Evolutionary conservation across 2,888 invertebrate species (phyloP), one percentile per base, ranked within the genome.

Genomic region (Ectropis crepuscularia): DNA sequence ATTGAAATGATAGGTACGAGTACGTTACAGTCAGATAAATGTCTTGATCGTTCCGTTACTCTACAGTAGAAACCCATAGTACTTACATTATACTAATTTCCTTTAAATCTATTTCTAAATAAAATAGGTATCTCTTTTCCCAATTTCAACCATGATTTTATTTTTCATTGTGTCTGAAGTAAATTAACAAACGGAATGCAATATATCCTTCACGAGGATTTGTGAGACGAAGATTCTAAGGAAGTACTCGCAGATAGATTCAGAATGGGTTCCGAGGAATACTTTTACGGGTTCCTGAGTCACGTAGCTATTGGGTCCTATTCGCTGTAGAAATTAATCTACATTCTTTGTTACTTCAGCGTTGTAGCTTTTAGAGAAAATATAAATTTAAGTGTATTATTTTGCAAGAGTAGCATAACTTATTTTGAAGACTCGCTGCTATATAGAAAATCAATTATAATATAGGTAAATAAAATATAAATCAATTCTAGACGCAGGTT

Each of bases 131-230:
- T 50, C 10, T 50, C 12, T 50, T 7, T 6, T 41, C 5, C 42
- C 53, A 53, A 53, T 51, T 51, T 41, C 43, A 37, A 37, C 12
- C 38, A 46, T 54, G 37, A 46, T 46, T 46, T 38, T 42, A 53
- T 53, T 54, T 54, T 45, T 12, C 46, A 47, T 41, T 41, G 9
- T 36, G 42, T 10, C 46, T 46, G 74, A 76, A 79, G 78, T 85
- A 85, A 88, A 88, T 88, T 87, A 88, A 84, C 83, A 79, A 74
- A 74, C 70, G 77, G 78, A 84, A 86, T 87, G 86, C 85, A 86
- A 87, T 87, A 86, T 81, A 82, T 83, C 72, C 11, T 54, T 45
- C 38, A 66, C 53, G 63, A 65, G 78, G 82, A 83, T 84, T 86
- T 82, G 77, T 79, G 74, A 68, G 74, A 46, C 46, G 75, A 74